Conservation (phyloP, 2,797 vertebrate species). For the Melanotaenia nigrans region DNA sequence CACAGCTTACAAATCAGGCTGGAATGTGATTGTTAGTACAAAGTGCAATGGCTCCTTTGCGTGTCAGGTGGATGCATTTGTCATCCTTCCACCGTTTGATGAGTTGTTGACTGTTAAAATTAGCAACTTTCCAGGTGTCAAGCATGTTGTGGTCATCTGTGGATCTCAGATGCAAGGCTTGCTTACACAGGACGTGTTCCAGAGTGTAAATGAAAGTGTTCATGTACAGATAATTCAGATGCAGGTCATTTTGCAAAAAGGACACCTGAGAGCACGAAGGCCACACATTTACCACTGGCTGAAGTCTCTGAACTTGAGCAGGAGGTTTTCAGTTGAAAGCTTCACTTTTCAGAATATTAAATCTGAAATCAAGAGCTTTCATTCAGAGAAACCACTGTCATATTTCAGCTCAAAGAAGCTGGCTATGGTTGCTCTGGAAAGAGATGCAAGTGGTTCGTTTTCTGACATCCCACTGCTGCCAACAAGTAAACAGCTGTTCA, state of each 20-base stretch:
- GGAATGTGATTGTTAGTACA: slow-evolving; percentile 58
- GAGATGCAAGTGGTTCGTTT: slow-evolving; percentile 16
- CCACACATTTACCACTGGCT: slow-evolving; percentile 79
- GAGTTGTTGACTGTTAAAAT: slow-evolving; percentile 64
- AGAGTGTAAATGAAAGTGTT: slow-evolving; percentile 68
- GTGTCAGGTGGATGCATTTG: slow-evolving; percentile 68
- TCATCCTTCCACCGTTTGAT: slow-evolving; percentile 81
- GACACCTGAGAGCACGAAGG: slow-evolving; percentile 70
- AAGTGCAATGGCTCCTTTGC: slow-evolving; percentile 51
- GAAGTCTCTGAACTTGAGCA: slow-evolving; percentile 72
- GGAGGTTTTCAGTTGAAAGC: slow-evolving; percentile 61
- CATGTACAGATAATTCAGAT: slow-evolving; percentile 75
- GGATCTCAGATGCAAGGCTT: slow-evolving; percentile 57
- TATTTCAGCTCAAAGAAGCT: slow-evolving; percentile 80
- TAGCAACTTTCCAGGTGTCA: slow-evolving; percentile 61
- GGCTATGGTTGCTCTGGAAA: slow-evolving; percentile 72
- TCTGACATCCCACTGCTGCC: slow-evolving; percentile 79
- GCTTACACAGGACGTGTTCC: slow-evolving; percentile 53
- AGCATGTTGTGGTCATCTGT: slow-evolving; percentile 78
- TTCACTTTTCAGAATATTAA: slow-evolving; percentile 74
- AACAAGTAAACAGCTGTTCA: slow-evolving; percentile 76
- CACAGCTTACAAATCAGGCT: slow-evolving; percentile 72
- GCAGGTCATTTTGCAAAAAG: slow-evolving; percentile 81
- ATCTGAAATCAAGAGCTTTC: slow-evolving; percentile 34
- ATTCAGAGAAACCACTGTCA: slow-evolving; percentile 53